Conservation (phyloP, 2,797 vertebrate species). For the Acipenser transmontanus region DNA sequence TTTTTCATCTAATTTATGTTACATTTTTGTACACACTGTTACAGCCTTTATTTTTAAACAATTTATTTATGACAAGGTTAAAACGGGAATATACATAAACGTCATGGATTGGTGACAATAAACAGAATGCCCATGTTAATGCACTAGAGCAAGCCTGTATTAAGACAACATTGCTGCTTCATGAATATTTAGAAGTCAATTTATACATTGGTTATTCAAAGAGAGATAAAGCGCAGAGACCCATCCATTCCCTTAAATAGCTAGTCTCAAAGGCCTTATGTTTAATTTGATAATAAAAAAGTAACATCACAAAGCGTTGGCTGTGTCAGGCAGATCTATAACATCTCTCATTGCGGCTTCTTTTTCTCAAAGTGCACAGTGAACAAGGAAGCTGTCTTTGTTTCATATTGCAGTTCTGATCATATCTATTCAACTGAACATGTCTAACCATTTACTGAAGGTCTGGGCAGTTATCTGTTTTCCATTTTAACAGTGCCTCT, state of each 20-base stretch:
- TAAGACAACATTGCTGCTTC: constrained; percentile 5
- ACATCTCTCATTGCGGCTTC: neutral
- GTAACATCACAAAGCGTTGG: neutral
- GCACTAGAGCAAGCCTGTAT: constrained; percentile 7
- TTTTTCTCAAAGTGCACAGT: neutral
- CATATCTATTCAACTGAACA: neutral
- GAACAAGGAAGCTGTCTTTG: constrained; percentile 1
- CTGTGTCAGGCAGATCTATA: constrained; percentile 4
- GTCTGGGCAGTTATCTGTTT: too few species aligned
- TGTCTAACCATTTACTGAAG: too few species aligned
- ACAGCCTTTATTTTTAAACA: too few species aligned
- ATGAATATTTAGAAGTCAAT: constrained; percentile 16
- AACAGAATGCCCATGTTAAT: neutral
- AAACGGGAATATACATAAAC: neutral
- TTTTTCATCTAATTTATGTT: too few species aligned
- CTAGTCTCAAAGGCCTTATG: constrained; percentile 7
- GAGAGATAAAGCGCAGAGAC: constrained; percentile 13
- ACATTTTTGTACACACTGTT: too few species aligned
- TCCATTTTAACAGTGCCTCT: too few species aligned
- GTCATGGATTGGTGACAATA: neutral
- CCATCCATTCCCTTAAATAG: constrained; percentile 6
- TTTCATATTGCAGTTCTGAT: too few species aligned
- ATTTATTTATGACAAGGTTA: too few species aligned
- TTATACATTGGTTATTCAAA: constrained; percentile 16
- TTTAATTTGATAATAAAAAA: constrained; percentile 14